Percentiles rank a stretch among this genome's conserved stretches.
Evolutionary conservation across 2,797 vertebrate species (phyloP).

Genomic region (Dipus sagitta): DNA sequence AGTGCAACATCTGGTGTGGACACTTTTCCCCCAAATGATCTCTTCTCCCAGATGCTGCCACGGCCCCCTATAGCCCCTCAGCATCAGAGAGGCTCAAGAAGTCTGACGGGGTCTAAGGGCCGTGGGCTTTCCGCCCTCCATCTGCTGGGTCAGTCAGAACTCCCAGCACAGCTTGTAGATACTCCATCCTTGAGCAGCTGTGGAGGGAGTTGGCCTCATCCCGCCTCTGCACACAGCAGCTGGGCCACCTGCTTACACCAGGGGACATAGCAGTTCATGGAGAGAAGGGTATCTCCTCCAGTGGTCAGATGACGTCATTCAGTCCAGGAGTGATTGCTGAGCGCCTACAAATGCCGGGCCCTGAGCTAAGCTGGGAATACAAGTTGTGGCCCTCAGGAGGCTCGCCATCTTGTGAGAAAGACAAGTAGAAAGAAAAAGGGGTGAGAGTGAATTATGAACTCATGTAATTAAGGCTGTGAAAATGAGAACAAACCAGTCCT

Average conservation of each 20-base stretch:
- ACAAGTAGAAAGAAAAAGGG: background rate
- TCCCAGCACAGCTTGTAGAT: constrained; percentile 1
- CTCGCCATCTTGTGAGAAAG: background rate
- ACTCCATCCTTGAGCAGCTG: background rate
- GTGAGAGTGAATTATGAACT: background rate
- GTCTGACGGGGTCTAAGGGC: background rate
- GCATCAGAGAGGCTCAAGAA: constrained; percentile 19
- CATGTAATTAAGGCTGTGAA: background rate
- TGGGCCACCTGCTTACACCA: constrained; percentile 69
- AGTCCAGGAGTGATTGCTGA: background rate
- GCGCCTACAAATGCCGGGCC: constrained; percentile 2
- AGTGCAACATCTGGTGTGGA: constrained; percentile 33
- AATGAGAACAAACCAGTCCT: background rate
- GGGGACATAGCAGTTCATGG: constrained; percentile 62
- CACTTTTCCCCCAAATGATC: constrained; percentile 1
- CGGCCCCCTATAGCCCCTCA: background rate
- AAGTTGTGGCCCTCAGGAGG: background rate
- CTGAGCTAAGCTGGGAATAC: background rate
- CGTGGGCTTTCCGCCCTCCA: constrained; percentile 33
- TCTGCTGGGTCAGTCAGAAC: constrained; percentile 39
- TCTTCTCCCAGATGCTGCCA: constrained; percentile 46
- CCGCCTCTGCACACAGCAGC: constrained; percentile 48
- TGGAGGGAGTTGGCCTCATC: constrained; percentile 14
- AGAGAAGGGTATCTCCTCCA: constrained; percentile 32
- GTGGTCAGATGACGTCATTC: background rate